Base-by-base conservation (phyloP, 2,797 vertebrate genomes). In the Coilia nasus region DNA sequence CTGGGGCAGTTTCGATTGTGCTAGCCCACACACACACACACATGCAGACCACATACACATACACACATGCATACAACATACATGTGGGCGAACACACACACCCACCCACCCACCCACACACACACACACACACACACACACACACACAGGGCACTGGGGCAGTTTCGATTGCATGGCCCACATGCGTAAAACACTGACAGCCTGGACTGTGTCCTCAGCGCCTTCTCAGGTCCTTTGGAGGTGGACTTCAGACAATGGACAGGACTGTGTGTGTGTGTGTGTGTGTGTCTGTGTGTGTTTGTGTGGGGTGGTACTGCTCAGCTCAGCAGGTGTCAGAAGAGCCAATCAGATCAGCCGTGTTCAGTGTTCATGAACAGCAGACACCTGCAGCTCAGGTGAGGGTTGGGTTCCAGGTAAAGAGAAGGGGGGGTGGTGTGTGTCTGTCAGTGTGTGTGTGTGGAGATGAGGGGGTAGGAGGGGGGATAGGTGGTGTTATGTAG, bases 41-140 rank as follows among this genome's bases (percentile, higher is more conserved):
- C 35, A 41, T 41, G 5, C 35, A 41, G 35, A 41, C 2, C 35
- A 41, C 35, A 41, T 41, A 41, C 5, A 41, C 35, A 41, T 41
- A 5, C 56, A 2, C 15, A 59, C 56, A 59, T 17, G 19, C 88
- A 81, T 88, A 92, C 92, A 93, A 92, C 92, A 88, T 88, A 92
- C 91, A 92, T 41, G 35, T 41, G 35, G 88, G 6, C 44, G 21
- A 19, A 50, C 35, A 81, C 80, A 67, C 50, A 81, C 82, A 25
- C n/a, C 57, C 81, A 57, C 9, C 25, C 81, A 82, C 50, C 50
- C 81, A 81, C 81, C n/a, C 71, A 78, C n/a, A 82, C 81, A 57
- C 9, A 54, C 81, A 82, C 50, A 81, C 81, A 81, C 81, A 47
- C 71, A 78, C 71, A 78, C 71, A 62, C 59, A 62, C 56, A 59